These are phyloP conservation scores for Bombus fervidus DNA, from an alignment of 1,140 invertebrate species.

Conservation along the genomic window DNA sequence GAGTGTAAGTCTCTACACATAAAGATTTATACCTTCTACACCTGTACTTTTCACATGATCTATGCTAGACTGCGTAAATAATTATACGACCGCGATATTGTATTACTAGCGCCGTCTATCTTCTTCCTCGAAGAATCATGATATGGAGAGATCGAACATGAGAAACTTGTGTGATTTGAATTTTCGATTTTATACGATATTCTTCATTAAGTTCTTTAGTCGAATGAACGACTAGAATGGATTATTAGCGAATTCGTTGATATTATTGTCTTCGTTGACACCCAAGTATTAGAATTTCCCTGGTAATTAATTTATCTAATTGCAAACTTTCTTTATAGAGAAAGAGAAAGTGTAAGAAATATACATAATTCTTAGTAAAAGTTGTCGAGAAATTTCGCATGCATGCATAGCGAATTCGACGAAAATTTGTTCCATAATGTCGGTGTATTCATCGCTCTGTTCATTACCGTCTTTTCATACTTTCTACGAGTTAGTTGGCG, in stretches of 20 bases:
- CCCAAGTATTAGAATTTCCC: not conserved
- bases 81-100: not conserved
- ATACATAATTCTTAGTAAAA: not conserved
- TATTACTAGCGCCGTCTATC: not conserved
- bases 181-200: not conserved
- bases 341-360: not conserved
- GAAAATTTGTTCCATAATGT: conserved; percentile 34
- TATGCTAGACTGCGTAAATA: too few relatives aligned
- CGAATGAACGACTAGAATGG: too few relatives aligned
- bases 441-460: conserved; percentile 29
- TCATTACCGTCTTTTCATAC: conserved; percentile 50
- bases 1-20: not conserved
- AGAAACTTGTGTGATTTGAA: not conserved
- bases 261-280: too few relatives aligned
- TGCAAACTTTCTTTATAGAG: not conserved
- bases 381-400: not conserved
- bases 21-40: not conserved
- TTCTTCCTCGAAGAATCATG: not conserved
- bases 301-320: not conserved
- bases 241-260: too few relatives aligned
- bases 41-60: not conserved
- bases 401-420: conserved; percentile 11
- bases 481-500: not conserved
- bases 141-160: not conserved
- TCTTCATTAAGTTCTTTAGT: not conserved